These are phyloP conservation scores for Drosophila emarginata DNA, from an alignment of 2,888 invertebrate species.

Conservation along the genomic window DNA sequence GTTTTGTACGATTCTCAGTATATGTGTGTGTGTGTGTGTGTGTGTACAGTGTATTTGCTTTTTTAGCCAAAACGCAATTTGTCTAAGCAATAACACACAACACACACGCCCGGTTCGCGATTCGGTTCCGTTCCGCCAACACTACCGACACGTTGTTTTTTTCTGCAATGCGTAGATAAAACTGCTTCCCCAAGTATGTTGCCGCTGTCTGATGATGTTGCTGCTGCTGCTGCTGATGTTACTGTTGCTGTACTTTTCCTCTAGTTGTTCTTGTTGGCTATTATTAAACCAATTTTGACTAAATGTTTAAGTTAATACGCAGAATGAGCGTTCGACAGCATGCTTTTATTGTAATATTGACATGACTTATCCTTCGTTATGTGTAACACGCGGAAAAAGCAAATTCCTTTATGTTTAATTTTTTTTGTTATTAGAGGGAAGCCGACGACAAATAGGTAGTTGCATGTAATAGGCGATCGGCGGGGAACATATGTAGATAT, in stretches of 20 bases:
- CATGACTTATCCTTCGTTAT: neutral
- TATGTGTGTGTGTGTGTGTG: conserved; percentile 24
- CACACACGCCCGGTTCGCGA: conserved; percentile 41
- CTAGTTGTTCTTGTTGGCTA: conserved; percentile 33
- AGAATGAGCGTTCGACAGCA: conserved; percentile 34
- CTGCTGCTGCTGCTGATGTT: neutral
- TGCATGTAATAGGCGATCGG: neutral
- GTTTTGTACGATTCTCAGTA: neutral
- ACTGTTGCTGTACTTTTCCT: conserved; percentile 30
- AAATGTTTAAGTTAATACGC: conserved; percentile 63
- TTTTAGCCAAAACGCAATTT: conserved; percentile 73
- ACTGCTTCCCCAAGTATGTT: conserved; percentile 37
- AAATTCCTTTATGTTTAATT: neutral
- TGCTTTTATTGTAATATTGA: neutral
- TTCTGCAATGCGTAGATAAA: conserved; percentile 57
- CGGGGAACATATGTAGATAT: neutral
- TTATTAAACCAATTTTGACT: conserved; percentile 68
- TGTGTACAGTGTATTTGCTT: conserved; percentile 40
- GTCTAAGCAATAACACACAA: conserved; percentile 54
- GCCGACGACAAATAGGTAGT: neutral
- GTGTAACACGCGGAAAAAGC: neutral
- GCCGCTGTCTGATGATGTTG: neutral
- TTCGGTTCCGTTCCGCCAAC: conserved; percentile 34
- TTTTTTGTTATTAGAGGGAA: neutral
- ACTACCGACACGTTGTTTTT: conserved; percentile 52